A percentile compares a stretch with the other conserved stretches of the same genome.
Evolutionary conservation across 1,140 invertebrate genomes (phyloP).

Genomic region (Ceratitis capitata): DNA sequence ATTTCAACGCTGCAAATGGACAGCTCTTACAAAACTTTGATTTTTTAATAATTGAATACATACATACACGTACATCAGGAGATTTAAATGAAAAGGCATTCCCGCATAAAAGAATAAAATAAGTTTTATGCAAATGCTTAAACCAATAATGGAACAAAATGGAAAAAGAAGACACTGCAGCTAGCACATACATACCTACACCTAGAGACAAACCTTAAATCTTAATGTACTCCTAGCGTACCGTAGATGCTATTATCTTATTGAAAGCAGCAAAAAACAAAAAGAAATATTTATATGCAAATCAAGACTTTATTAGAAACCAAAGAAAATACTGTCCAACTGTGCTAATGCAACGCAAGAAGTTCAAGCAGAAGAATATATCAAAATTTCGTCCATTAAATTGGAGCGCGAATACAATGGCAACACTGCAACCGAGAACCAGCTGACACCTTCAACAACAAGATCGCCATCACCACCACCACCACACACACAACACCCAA

Average conservation of each 20-base stretch:
- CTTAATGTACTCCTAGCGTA: constrained; percentile 9
- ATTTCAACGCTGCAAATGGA: no score
- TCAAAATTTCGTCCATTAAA: constrained; percentile 37
- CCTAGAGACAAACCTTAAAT: neutral
- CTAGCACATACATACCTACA: neutral
- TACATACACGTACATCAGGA: no score
- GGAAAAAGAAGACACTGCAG: neutral
- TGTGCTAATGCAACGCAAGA: constrained; percentile 15
- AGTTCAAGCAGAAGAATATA: constrained; percentile 32
- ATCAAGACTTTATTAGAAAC: constrained; percentile 23
- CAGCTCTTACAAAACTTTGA: no score
- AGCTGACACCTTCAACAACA: neutral
- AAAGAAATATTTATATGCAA: neutral
- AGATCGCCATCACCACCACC: neutral
- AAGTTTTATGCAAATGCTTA: neutral
- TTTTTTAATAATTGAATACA: no score
- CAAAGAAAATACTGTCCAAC: constrained; percentile 35
- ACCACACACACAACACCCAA: neutral
- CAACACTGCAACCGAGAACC: constrained; percentile 21
- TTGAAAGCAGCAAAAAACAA: neutral
- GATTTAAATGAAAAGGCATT: neutral
- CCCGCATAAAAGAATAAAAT: neutral
- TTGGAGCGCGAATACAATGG: constrained; percentile 32
- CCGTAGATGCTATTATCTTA: neutral
- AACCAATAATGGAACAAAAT: neutral